A percentile compares a stretch with the other conserved stretches of the same genome.
phyloP scores from a whole-genome alignment of 2,113 vertebrate genomes.

The Melanostigma gelatinosum region DNA sequence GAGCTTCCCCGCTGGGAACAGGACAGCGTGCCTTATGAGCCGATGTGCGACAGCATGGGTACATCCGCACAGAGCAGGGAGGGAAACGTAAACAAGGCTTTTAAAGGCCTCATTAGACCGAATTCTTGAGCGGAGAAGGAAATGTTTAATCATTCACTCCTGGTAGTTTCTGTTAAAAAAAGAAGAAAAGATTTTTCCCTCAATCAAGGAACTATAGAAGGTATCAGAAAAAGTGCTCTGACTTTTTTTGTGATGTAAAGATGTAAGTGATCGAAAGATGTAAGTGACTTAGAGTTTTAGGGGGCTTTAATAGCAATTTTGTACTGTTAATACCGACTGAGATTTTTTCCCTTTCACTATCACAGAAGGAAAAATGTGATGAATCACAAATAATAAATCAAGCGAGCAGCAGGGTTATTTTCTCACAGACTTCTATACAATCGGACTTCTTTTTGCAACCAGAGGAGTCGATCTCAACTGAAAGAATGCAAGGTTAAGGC shows the following conservation, averaged over 20 bases:
- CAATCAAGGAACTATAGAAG: background rate
- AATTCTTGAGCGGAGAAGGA: conserved; percentile 40
- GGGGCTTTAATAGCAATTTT: no score
- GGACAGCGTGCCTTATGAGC: conserved; percentile 38
- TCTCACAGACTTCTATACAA: background rate
- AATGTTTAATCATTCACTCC: conserved; percentile 55
- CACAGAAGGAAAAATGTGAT: background rate
- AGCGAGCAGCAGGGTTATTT: background rate
- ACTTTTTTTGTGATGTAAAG: background rate
- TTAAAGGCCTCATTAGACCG: conserved; percentile 62
- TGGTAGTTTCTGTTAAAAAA: conserved; percentile 32
- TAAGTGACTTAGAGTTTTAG: no score
- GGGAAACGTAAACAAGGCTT: conserved; percentile 63
- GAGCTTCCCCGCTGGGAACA: conserved; percentile 54
- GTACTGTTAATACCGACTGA: no score
- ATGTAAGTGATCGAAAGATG: no score
- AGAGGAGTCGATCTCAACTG: background rate
- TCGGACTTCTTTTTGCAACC: background rate
- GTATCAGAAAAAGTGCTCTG: background rate
- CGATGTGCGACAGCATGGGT: conserved; percentile 48
- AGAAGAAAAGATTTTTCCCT: background rate
- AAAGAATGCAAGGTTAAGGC: background rate
- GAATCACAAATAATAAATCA: background rate
- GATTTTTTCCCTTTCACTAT: background rate
- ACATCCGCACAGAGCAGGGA: conserved; percentile 26